Evolutionary conservation across 2,113 vertebrate genomes (phyloP), one percentile per base, ranked within the genome.

Genomic region (Campylomormyrus numenius): DNA sequence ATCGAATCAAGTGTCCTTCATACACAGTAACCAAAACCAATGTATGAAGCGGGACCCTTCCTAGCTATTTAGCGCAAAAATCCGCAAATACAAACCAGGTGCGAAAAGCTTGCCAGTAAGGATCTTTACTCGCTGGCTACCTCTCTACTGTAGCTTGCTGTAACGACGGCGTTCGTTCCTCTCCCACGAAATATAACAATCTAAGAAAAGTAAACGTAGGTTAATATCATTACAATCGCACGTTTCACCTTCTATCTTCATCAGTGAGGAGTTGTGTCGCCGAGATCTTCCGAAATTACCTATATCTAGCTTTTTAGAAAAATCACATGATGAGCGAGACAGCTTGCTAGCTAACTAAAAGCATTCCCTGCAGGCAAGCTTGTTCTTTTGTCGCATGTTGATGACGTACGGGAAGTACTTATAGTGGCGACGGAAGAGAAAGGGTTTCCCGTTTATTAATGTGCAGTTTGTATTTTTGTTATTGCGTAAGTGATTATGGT

Each of bases 241-340:
- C 42, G 35, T 42, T 90, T 90, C 90, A 90, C 90, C 90, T 90
- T 90, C 90, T 62, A 77, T 86, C 88, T 90, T 90, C 90, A 90
- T 90, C 80, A 66, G 90, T 89, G 42, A 83, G 19, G 45, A 88
- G 88, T 45, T 89, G 45, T 90, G 56, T 52, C 58, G 90, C 45
- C 85, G 80, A 35, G 66, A 48, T 90, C 88, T 90, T 89, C 80
- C 89, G 84, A 89, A 89, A 85, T 89, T 85, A 84, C 84, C 45
- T 66, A 90, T 13, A 70, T 17, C 21, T 66, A 85, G 88, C 45
- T 42, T 35, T 53, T 85, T 89, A 85, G 58, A 85, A 46, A 89
- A 89, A 90, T 89, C 74, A 85, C 62, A 90, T 86, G 90, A 89
- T 89, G 83, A 90, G 49, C 87, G 49, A 85, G 6, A 85, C 83